Evolutionary conservation across 2,888 invertebrate genomes (phyloP), one percentile per base, ranked within the genome.

Genomic region (Rhagonycha fulva): DNA sequence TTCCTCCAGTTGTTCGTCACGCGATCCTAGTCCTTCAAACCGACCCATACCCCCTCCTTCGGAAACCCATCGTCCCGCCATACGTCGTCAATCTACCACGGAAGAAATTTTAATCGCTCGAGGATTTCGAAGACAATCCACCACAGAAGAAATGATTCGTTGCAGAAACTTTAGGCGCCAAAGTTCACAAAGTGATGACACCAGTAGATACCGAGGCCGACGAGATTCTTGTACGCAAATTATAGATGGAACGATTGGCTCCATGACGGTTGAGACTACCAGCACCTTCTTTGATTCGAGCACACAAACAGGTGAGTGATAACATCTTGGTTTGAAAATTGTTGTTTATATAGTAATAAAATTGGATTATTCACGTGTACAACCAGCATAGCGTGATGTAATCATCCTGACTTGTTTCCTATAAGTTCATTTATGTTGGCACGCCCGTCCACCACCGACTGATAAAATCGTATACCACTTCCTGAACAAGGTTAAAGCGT

Each of bases 221-320:
- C 89, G 95, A 11, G 96, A 97, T 86, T 96, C 96, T 1, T 93
- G 94, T 66, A 96, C 96, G 0, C 97, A 97, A 88, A 97, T 97
- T 84, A 93, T 95, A 72, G 96, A 97, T 85, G 97, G 97, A 14
- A 97, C 96, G 26, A 93, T 96, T 80, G 96, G 95, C 30, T 95
- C 96, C 60, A 97, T 97, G 97, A 96, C 96, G 0, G 96, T 96
- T 26, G 96, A 97, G 87, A 96, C 96, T 3, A 95, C 96, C 4
- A 96, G 96, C 88, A 96, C 96, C 0, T 96, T 96, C 88, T 96
- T 96, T 86, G 96, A 96, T 88, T 96, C 95, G 81, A 96, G 96
- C 87, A 96, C 96, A 26, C 96, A 96, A 89, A 96, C 96, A 86
- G 96, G 96, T 96, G 85, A 93, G 94, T 90, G 67, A 63, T 70